Base-by-base conservation (phyloP, 2,888 invertebrate genomes). In the Hyppa rectilinea region DNA sequence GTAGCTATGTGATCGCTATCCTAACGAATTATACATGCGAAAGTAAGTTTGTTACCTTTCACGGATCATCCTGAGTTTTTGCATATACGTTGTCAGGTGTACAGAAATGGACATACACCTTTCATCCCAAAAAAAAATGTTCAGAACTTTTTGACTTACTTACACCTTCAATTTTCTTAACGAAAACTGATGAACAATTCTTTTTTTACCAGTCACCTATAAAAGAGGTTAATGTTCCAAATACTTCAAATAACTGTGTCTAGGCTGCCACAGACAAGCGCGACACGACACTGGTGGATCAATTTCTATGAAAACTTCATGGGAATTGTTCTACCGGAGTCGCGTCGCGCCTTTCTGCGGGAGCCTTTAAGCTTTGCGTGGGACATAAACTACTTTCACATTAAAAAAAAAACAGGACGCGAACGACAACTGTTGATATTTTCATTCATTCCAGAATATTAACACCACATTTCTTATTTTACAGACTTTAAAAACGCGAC, bases 381-480 rank as follows among this genome's bases (percentile, higher is more conserved):
- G 64, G 62, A 56, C 47, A 9, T 50, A 12, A 62, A 43, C 40
- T 53, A 63, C 2, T 49, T 56, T n/a, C 4, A 47, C 4, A 43
- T 47, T n/a, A 60, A 59, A 59, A 68, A 56, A n/a, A 68, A 68
- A 38, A n/a, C 71, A 72, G 66, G 58, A 72, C 43, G n/a, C 34
- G 2, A 67, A n/a, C n/a, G 76, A 71, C 63, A 67, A 36, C 49
- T 58, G 62, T 55, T 75, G 76, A 78, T 64, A 31, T 62, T 71
- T 74, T 52, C 61, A 78, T 80, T 75, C 63, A 69, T 50, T 60
- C 49, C 31, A 43, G 31, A 61, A 29, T 55, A 75, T 77, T 66
- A 77, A 65, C 52, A 49, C 50, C 38, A 69, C 68, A 80, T 74
- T 59, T 80, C 52, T 73, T 55, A 69, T 40, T 56, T 34, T 20